Percentiles rank a stretch among this genome's conserved stretches.
Conservation (phyloP, 2,113 vertebrate species). For the Hemiscyllium ocellatum region DNA sequence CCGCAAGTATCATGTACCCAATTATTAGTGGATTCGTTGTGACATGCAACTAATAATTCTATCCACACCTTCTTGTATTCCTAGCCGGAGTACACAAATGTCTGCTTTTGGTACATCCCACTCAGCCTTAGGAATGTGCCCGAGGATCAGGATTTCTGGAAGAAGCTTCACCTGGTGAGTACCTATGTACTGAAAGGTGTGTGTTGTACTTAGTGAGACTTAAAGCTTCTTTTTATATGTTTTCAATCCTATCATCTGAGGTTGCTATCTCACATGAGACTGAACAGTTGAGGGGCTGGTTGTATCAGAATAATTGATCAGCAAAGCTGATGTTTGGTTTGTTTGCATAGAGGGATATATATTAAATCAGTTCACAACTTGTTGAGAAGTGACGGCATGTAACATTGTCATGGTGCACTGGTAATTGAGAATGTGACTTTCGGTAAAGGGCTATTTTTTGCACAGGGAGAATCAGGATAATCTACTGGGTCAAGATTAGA, state of each 20-base stretch:
- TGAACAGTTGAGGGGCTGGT: not conserved
- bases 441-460: not conserved
- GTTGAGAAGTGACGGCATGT: not conserved
- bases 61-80: not conserved
- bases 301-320: not conserved
- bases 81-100: slow-evolving; percentile 67
- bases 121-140: slow-evolving; percentile 60
- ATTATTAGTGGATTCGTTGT: not conserved
- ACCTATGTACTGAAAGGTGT: not conserved
- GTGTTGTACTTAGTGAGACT: not conserved
- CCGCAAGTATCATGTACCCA: not conserved
- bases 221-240: not conserved
- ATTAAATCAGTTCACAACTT: not conserved
- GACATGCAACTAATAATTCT: not conserved
- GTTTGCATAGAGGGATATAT: not conserved
- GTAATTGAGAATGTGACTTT: not conserved
- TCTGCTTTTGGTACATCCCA: slow-evolving; percentile 78
- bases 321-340: not conserved
- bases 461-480: not conserved
- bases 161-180: slow-evolving; percentile 61
- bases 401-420: not conserved
- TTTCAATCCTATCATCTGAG: not conserved
- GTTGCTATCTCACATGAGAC: not conserved
- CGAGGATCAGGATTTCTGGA: slow-evolving; percentile 66
- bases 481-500: no score